Base-by-base conservation (phyloP, 2,113 vertebrate species). In the Brachypteracias leptosomus region DNA sequence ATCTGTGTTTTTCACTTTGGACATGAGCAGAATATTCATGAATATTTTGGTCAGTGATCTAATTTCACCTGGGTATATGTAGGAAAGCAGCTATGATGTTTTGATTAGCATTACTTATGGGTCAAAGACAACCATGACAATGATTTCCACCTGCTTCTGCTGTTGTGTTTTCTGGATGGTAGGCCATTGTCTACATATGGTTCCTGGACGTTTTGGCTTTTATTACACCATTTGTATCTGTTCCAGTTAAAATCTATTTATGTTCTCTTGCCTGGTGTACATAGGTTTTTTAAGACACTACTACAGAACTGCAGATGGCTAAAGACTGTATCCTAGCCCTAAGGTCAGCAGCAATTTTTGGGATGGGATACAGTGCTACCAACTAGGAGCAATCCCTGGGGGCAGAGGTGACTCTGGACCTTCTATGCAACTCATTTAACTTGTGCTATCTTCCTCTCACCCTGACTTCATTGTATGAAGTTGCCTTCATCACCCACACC, bases 401-500 rank as follows among this genome's bases (percentile, higher is more conserved):
- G 9, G n/a, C 21, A 61, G 11, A 49, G 33, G 42, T 70, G 57
- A 58, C 18, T 44, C 31, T 44, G 42, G 28, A 52, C 6, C 19
- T 83, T 24, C 29, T 59, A 20, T 36, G 47, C 38, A 22, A n/a
- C 16, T 28, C 2, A 0, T 38, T 78, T 38, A 20, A n/a, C 54
- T 52, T 51, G 26, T 26, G 36, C 38, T 58, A 4, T 20, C 14
- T 35, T 67, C 44, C 20, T 35, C 29, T 55, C 15, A 19, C 6
- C 4, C 25, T 54, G 29, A 20, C 13, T 51, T 61, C 46, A 33
- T 17, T 51, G 22, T 15, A 16, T 36, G 31, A 55, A 49, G 24
- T 29, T 62, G 16, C 35, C 35, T 57, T 76, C 44, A 35, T 10
- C 10, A 4, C 16, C 58, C 16, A 51, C 0, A 1, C 3, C 16